Conservation (phyloP, 2,888 invertebrate genomes). For the Pseudolycoriella hygida region DNA sequence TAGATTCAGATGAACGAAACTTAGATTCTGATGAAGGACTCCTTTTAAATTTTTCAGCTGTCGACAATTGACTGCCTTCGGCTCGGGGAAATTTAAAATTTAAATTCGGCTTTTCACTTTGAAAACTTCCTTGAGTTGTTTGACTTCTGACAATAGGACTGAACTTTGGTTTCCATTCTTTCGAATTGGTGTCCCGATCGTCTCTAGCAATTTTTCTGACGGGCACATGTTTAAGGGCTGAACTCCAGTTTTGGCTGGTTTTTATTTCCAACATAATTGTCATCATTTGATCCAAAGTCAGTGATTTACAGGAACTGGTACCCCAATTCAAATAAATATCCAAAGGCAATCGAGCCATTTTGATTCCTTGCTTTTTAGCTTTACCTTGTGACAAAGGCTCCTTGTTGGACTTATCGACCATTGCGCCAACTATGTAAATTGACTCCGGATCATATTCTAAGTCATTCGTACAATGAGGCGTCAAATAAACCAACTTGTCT, state of each 20-base stretch:
- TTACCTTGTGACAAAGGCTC: constrained; percentile 64
- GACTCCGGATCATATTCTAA: constrained; percentile 57
- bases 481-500: constrained; percentile 66
- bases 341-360: constrained; percentile 65
- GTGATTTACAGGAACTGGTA: constrained; percentile 54
- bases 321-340: constrained; percentile 54
- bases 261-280: constrained; percentile 54
- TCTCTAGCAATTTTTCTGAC: neutral
- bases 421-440: constrained; percentile 71
- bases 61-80: too few species aligned
- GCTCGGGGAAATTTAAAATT: too few species aligned
- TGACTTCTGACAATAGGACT: too few species aligned
- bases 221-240: constrained; percentile 45
- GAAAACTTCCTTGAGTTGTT: too few species aligned
- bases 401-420: constrained; percentile 52
- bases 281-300: constrained; percentile 65
- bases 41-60: too few species aligned
- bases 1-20: too few species aligned
- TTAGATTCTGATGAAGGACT: too few species aligned
- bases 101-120: too few species aligned
- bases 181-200: too few species aligned
- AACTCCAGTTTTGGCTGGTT: constrained; percentile 45
- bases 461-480: constrained; percentile 62
- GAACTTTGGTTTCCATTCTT: too few species aligned
- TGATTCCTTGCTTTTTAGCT: constrained; percentile 62